Evolutionary conservation across 35 echinoderm and acorn worm genomes (phyloP).

Genomic region (Apostichopus californicus): DNA sequence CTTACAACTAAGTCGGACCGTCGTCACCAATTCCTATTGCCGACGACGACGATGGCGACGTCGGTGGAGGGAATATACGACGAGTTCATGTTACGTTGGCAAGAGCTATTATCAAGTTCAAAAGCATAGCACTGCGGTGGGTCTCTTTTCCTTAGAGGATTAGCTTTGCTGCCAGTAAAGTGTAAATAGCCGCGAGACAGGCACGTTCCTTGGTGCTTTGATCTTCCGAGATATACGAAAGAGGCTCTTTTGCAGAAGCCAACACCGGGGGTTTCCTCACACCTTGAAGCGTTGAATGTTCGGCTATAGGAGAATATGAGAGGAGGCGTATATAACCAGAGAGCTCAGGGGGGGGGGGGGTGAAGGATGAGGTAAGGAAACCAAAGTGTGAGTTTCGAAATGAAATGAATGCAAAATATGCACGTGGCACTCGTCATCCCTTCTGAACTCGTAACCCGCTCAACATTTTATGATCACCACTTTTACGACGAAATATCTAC

Average conservation of each 20-base stretch:
- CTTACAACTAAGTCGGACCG: not conserved
- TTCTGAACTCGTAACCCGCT: not conserved
- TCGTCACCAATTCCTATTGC: not conserved
- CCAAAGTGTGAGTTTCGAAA: not conserved
- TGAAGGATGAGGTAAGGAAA: not conserved
- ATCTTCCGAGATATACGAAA: not conserved
- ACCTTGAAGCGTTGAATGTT: not conserved
- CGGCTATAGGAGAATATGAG: not conserved
- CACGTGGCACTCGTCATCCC: not conserved
- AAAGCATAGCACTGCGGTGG: conserved; percentile 39
- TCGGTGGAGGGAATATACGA: not conserved
- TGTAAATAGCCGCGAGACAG: conserved; percentile 47
- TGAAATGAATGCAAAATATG: too few relatives aligned
- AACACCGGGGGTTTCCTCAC: not conserved
- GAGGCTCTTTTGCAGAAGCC: not conserved
- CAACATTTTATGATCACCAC: not conserved
- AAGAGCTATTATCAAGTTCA: conserved; percentile 11
- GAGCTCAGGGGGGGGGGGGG: not conserved
- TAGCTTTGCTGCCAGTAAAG: conserved; percentile 22
- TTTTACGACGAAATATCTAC: not conserved
- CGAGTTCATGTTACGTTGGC: conserved; percentile 1
- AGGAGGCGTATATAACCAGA: not conserved
- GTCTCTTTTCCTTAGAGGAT: conserved; percentile 26
- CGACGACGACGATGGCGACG: not conserved
- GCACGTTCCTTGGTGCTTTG: conserved; percentile 34